Evolutionary conservation across 2,113 vertebrate genomes (phyloP).

Genomic region (Trinectes maculatus): DNA sequence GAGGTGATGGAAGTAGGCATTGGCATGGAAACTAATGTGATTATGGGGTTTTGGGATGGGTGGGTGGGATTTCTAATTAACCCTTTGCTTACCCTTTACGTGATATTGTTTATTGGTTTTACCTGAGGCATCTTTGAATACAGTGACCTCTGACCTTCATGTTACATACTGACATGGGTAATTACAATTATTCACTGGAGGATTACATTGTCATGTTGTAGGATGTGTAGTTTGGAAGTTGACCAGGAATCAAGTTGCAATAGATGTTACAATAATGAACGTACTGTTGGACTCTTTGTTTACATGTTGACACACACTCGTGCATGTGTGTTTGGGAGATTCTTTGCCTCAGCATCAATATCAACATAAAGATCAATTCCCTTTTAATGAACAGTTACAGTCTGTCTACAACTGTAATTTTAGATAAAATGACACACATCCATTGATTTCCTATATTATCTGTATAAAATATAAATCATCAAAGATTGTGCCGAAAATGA

Average conservation of each 20-base stretch:
- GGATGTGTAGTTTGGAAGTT: neutral
- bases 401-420: neutral
- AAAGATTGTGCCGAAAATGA: slow-evolving; percentile 1
- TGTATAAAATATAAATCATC: neutral
- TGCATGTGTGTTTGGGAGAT: slow-evolving; percentile 11
- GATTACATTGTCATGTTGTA: slow-evolving; percentile 29
- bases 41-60: slow-evolving; percentile 2
- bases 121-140: slow-evolving; percentile 56
- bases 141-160: slow-evolving; percentile 47
- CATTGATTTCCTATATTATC: neutral
- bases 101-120: slow-evolving; percentile 59
- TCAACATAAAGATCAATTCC: no score
- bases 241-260: slow-evolving; percentile 1
- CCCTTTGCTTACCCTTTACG: slow-evolving; percentile 65
- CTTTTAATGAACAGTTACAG: neutral
- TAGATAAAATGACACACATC: neutral
- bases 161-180: slow-evolving; percentile 48
- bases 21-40: slow-evolving; percentile 26
- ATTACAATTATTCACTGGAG: slow-evolving; percentile 63
- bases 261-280: neutral
- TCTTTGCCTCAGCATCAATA: slow-evolving; percentile 53
- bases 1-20: slow-evolving; percentile 12
- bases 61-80: slow-evolving; percentile 64
- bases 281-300: no score
- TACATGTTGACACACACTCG: neutral